phyloP scores from a whole-genome alignment of 1,140 invertebrate species.

The Neodiprion lecontei region DNA sequence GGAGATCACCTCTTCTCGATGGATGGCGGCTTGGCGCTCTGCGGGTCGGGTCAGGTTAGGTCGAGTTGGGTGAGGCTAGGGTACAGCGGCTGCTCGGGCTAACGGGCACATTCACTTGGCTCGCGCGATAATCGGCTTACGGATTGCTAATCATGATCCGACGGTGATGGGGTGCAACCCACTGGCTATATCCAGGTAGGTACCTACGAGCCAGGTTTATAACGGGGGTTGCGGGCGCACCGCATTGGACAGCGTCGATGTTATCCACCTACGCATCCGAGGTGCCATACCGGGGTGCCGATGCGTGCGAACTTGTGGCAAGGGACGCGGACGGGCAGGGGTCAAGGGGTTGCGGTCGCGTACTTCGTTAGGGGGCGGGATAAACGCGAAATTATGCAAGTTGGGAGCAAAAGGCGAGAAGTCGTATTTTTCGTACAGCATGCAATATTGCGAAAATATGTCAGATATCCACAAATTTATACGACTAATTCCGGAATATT shows the following conservation, averaged over 20 bases:
- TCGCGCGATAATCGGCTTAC: constrained; percentile 45
- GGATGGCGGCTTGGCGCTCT: not conserved
- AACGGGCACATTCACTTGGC: constrained; percentile 41
- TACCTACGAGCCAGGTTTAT: not conserved
- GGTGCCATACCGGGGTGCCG: not conserved
- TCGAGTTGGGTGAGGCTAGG: constrained; percentile 32
- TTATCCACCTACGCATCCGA: not conserved
- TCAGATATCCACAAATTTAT: too few species aligned
- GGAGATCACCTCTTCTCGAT: constrained; percentile 45
- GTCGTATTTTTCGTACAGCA: too few species aligned
- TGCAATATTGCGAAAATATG: too few species aligned
- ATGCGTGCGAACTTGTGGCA: not conserved
- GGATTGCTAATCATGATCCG: constrained; percentile 49
- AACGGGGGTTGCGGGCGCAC: too few species aligned
- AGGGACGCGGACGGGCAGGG: not conserved
- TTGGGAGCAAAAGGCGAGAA: too few species aligned
- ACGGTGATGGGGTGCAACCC: constrained; percentile 19
- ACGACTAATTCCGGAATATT: too few species aligned
- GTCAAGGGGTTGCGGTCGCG: not conserved
- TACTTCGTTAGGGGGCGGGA: too few species aligned
- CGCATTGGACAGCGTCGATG: not conserved
- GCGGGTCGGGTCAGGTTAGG: not conserved
- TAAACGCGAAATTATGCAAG: too few species aligned
- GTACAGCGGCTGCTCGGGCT: constrained; percentile 28
- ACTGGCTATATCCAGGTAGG: not conserved